Conservation (phyloP, 1,140 invertebrate species). For the Magallana gigas region DNA sequence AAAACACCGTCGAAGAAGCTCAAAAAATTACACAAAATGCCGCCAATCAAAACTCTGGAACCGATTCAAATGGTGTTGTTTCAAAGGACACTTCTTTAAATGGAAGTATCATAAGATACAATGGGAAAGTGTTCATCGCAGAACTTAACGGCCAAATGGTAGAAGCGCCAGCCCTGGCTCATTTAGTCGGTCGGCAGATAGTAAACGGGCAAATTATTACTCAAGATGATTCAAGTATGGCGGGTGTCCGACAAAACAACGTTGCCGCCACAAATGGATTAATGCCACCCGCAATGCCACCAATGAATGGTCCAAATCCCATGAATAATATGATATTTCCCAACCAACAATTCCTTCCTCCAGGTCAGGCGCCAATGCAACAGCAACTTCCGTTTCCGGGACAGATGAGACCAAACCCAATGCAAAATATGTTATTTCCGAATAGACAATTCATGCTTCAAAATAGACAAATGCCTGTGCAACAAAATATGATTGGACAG, state of each 20-base stretch:
- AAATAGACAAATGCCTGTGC: constrained; percentile 2
- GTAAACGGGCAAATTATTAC: neutral
- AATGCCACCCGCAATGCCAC: constrained; percentile 7
- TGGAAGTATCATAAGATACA: constrained; percentile 6
- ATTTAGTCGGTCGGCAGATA: neutral
- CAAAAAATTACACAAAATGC: constrained; percentile 11
- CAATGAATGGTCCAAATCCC: neutral
- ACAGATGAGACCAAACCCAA: constrained; percentile 1
- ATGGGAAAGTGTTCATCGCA: constrained; percentile 15
- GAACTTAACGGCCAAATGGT: constrained; percentile 7
- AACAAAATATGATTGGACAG: constrained; percentile 17
- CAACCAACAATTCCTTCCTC: neutral
- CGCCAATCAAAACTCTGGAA: neutral
- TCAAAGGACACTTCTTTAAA: neutral
- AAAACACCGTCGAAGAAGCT: neutral
- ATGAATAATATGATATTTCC: neutral
- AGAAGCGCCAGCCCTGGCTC: neutral
- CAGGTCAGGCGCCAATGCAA: neutral
- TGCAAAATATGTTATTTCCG: neutral
- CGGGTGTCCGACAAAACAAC: neutral
- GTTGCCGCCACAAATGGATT: neutral
- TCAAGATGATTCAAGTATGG: constrained; percentile 9
- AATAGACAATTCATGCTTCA: constrained; percentile 18
- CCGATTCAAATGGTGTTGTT: neutral
- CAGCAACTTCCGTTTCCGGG: neutral